Base-by-base conservation (phyloP, 2,888 invertebrate species). In the Thymelicus acteon region DNA sequence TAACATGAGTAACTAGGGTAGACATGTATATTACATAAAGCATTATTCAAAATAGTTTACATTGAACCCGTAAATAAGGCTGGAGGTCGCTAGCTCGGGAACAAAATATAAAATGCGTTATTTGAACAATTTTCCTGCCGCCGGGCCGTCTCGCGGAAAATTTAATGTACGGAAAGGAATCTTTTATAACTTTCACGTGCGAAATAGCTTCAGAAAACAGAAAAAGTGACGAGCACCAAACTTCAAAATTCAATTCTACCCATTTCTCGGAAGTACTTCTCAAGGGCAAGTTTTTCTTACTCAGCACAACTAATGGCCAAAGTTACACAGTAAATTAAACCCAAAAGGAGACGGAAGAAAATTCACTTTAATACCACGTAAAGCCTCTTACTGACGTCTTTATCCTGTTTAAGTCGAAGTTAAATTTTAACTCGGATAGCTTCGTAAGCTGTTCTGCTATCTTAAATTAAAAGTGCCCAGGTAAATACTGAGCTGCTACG, bases 251-350 rank as follows among this genome's bases (percentile, higher is more conserved):
- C 72, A 73, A 73, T 70, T 62, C 66, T 47, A 64, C 71, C 73
- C 72, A 74, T 75, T 76, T 75, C 69, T 72, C 72, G 60, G 62
- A 72, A 66, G 68, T 75, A 73, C 37, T 61, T 72, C 64, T 73
- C 67, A 74, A 75, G 71, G 75, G 64, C 73, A 72, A 70, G 62
- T 68, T 73, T 68, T 68, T 67, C 31, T 48, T 60, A 10, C 39
- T 67, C 19, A 6, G 49, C 37, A 19, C 49, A 60, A 74, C 74
- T 76, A 75, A 75, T 75, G 74, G 73, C 71, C 40, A 68, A 76
- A 75, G 72, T 72, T 74, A 64, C 60, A 58, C 69, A 60, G 64
- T 49, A 60, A 72, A 72, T 72, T 62, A 47, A 72, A 60, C 67
- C 19, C 39, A 69, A 64, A 58, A 62, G 63, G n/a, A 57, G 54